phyloP scores from a whole-genome alignment of 2,113 vertebrate genomes.

The Campylorhamphus procurvoides region DNA sequence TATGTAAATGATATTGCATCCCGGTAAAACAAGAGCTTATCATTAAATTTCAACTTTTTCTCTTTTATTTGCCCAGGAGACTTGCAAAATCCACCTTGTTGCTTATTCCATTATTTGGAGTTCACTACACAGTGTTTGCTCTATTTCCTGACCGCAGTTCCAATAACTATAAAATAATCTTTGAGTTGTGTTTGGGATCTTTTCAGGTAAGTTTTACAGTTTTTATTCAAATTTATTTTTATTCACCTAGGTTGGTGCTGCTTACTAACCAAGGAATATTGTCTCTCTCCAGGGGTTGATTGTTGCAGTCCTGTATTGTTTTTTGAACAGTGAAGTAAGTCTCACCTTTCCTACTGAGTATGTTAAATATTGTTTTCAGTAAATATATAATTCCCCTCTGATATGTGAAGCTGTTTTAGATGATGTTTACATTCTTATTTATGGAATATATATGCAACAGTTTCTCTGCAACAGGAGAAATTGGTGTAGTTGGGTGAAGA shows the following conservation, averaged over 20 bases:
- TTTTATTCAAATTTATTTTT: background rate
- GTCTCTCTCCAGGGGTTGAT: conserved; percentile 82
- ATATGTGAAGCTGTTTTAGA: background rate
- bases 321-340: conserved; percentile 92
- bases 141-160: conserved; percentile 79
- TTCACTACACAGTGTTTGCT: conserved; percentile 89
- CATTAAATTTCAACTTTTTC: background rate
- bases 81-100: conserved; percentile 93
- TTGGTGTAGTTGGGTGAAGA: background rate
- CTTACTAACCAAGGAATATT: background rate
- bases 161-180: conserved; percentile 84
- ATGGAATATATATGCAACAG: background rate
- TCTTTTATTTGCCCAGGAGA: conserved; percentile 75
- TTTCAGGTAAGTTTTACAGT: conserved; percentile 83
- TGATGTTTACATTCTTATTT: background rate
- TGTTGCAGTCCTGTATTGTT: conserved; percentile 90
- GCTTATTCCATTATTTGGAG: conserved; percentile 91
- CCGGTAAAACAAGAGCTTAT: background rate
- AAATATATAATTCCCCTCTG: background rate
- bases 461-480: background rate
- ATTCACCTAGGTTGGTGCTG: background rate
- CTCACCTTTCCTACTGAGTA: background rate
- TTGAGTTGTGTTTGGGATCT: conserved; percentile 89
- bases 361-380: background rate
- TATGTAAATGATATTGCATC: background rate